Evolutionary conservation across 2,797 vertebrate species (phyloP), one percentile per base, ranked within the genome.

Genomic region (Tadarida brasiliensis): DNA sequence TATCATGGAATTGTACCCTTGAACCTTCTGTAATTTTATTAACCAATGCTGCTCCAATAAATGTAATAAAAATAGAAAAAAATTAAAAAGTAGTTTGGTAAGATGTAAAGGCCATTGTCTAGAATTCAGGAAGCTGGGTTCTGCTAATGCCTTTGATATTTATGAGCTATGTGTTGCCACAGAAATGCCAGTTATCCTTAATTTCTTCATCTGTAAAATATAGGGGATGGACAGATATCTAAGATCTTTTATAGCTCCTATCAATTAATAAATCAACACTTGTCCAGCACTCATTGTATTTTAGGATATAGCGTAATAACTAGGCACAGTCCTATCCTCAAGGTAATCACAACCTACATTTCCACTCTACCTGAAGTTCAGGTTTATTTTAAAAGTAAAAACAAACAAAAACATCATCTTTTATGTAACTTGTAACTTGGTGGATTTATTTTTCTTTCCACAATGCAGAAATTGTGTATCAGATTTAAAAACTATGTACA

Each of bases 351-450:
- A 92, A 35, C 26, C 51, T 57, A 59, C 22, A 73, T 91, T 93
- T 95, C 47, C 82, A 44, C 24, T 73, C 44, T 63, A 51, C 67
- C 39, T 74, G 2, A 85, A 74, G 54, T 80, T 80, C 70, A 78
- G 14, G 11, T 91, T 95, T 89, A 95, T 73, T 83, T 17, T 56
- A 85, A 90, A 89, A 68, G 22, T 26, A 77, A 92, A 84, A 90
- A 44, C 39, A 44, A 7, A 44, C 39, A 44, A 44, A 44, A 44
- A 7, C 9, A 84, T 47, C 15, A 14, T 84, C 35, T 28, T 70
- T 90, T 63, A 73, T 20, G 6, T 47, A 63, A 93, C 47, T 88
- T 76, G 57, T 67, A 88, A 39, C 6, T 61, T 76, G 19, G 11
- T 63, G 12, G 22, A 85, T 80, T 80, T 81, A 39, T 49, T 81